Conservation (phyloP, 2,888 invertebrate genomes). For the Ophion ellenae region DNA sequence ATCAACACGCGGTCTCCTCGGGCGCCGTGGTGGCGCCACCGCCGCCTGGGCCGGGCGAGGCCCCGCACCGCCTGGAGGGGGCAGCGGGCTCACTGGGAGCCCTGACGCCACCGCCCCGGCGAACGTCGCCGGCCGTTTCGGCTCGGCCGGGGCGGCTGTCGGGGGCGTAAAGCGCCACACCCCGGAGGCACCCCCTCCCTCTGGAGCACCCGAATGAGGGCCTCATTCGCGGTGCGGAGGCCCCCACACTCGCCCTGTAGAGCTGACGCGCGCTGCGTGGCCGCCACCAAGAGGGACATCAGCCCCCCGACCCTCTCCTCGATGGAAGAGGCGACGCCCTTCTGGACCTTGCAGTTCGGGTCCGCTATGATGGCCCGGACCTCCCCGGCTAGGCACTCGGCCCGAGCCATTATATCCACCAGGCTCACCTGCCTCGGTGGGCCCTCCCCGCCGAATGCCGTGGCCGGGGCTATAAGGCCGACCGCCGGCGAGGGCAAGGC, state of each 20-base stretch:
- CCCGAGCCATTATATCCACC: background rate
- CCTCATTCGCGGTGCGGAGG: background rate
- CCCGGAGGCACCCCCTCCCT: too few relatives aligned
- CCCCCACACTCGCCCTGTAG: constrained; percentile 1
- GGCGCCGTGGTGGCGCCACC: background rate
- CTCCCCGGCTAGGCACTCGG: background rate
- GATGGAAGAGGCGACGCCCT: background rate
- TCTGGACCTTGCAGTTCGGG: background rate
- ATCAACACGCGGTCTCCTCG: background rate
- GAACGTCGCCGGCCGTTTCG: too few relatives aligned
- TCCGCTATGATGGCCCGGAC: background rate
- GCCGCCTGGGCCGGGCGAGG: background rate
- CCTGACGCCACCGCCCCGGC: too few relatives aligned
- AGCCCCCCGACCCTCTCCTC: background rate
- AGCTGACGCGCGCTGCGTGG: background rate
- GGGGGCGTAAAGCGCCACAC: too few relatives aligned
- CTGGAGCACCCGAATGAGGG: too few relatives aligned
- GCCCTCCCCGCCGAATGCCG: background rate
- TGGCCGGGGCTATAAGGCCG: background rate
- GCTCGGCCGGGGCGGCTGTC: too few relatives aligned
- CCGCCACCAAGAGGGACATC: constrained; percentile 7
- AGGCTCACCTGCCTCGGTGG: background rate
- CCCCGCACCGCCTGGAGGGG: background rate
- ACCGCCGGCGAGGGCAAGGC: too few relatives aligned
- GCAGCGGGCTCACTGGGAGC: too few relatives aligned